These are phyloP conservation scores for Odocoileus hemionus DNA, from an alignment of 2,113 vertebrate species.

Conservation along the genomic window DNA sequence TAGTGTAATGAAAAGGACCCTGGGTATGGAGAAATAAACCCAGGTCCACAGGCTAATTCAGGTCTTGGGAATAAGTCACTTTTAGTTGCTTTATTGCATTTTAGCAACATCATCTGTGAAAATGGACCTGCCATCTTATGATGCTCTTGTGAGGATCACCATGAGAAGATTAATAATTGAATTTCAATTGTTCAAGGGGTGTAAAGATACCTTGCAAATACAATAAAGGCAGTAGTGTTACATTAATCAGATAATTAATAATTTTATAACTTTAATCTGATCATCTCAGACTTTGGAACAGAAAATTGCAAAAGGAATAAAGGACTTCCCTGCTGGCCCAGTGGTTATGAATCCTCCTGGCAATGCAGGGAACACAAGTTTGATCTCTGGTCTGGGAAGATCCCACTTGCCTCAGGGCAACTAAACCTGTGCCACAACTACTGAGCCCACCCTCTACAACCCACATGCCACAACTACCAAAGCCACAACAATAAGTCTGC, in stretches of 20 bases:
- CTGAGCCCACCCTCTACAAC: neutral
- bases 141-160: neutral
- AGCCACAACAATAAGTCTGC: neutral
- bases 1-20: neutral
- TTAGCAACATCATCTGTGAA: neutral
- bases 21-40: neutral
- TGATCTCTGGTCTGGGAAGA: neutral
- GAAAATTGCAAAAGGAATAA: neutral
- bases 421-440: neutral
- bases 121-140: neutral
- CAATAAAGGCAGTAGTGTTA: neutral
- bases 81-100: neutral
- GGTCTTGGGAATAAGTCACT: neutral
- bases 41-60: neutral
- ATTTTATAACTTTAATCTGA: neutral
- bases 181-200: neutral
- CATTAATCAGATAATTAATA: neutral
- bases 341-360: neutral
- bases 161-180: neutral
- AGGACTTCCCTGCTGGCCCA: neutral
- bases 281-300: neutral
- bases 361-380: neutral
- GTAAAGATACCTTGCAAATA: neutral
- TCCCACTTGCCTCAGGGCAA: neutral
- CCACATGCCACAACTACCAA: neutral